phyloP scores from a whole-genome alignment of 2,113 vertebrate genomes.

The Corythoichthys intestinalis region DNA sequence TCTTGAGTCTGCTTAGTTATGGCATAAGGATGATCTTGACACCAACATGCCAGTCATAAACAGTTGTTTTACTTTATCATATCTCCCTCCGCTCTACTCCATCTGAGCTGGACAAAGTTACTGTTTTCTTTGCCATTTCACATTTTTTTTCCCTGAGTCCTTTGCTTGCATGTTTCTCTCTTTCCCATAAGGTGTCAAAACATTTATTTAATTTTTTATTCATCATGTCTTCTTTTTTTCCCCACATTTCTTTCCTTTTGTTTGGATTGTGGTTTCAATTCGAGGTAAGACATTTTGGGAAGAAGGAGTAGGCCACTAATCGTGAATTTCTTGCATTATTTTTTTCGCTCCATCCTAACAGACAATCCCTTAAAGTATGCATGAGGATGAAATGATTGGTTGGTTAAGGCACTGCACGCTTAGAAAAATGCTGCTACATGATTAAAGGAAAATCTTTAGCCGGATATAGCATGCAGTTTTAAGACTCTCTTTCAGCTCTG shows the following conservation, averaged over 20 bases:
- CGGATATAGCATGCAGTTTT: conserved; percentile 37
- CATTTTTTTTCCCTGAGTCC: conserved; percentile 26
- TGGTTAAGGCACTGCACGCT: conserved; percentile 10
- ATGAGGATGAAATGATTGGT: conserved; percentile 37
- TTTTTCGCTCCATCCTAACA: conserved; percentile 46
- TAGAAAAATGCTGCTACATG: conserved; percentile 11
- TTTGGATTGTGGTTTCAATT: conserved; percentile 87
- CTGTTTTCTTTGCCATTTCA: conserved; percentile 37
- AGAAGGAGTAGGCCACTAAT: conserved; percentile 19
- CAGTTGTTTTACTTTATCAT: conserved; percentile 21
- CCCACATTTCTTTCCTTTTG: conserved; percentile 81
- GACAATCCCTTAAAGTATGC: conserved; percentile 36
- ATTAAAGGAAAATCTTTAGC: conserved; percentile 9
- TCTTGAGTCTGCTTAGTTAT: neutral
- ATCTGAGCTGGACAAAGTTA: conserved; percentile 20
- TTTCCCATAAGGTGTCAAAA: conserved; percentile 35
- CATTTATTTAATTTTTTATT: conserved; percentile 59
- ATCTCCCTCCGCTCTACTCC: conserved; percentile 21
- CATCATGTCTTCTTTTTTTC: conserved; percentile 57
- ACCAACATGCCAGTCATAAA: conserved; percentile 26
- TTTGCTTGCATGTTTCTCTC: conserved; percentile 24
- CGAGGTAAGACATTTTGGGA: conserved; percentile 87
- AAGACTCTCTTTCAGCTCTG: conserved; percentile 8
- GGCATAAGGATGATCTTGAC: conserved; percentile 5
- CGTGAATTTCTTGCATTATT: conserved; percentile 38